Evolutionary conservation across 2,797 vertebrate species (phyloP).

Genomic region (Silurus lanzhouensis): DNA sequence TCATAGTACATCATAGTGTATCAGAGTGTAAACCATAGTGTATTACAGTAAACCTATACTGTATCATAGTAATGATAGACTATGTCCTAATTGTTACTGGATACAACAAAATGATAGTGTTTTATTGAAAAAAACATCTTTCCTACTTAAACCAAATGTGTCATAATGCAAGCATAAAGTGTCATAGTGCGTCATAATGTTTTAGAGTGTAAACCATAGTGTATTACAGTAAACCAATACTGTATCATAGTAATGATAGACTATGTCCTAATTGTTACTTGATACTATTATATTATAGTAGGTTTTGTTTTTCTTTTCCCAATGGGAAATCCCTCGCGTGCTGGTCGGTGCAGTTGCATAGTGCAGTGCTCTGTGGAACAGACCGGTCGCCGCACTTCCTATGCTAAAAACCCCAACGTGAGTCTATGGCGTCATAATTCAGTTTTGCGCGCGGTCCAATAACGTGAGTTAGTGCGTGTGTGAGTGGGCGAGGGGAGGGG

Average conservation of each 20-base stretch:
- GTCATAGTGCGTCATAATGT: not conserved
- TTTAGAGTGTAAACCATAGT: not conserved
- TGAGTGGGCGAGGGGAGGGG: conserved; percentile 56
- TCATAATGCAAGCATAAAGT: too few species aligned
- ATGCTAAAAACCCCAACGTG: not conserved
- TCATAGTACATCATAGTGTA: not conserved
- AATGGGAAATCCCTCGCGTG: conserved; percentile 27
- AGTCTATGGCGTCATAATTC: conserved; percentile 21
- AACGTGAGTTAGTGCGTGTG: conserved; percentile 35
- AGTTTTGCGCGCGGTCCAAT: conserved; percentile 25
- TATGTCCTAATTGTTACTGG: too few species aligned
- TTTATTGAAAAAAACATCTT: too few species aligned
- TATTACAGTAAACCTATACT: not conserved
- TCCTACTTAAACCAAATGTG: too few species aligned
- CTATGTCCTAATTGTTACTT: not conserved
- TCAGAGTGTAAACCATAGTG: not conserved
- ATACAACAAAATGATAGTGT: too few species aligned
- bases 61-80: not conserved
- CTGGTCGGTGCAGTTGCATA: not conserved
- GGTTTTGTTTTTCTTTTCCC: not conserved
- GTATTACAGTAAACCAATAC: not conserved
- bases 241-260: not conserved
- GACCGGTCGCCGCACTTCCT: conserved; percentile 8
- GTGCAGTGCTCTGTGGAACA: not conserved
- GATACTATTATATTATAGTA: not conserved